Percentiles rank a stretch among this genome's conserved stretches.
These are phyloP conservation scores for Pammene fasciana DNA, from an alignment of 2,888 invertebrate species.

Conservation along the genomic window DNA sequence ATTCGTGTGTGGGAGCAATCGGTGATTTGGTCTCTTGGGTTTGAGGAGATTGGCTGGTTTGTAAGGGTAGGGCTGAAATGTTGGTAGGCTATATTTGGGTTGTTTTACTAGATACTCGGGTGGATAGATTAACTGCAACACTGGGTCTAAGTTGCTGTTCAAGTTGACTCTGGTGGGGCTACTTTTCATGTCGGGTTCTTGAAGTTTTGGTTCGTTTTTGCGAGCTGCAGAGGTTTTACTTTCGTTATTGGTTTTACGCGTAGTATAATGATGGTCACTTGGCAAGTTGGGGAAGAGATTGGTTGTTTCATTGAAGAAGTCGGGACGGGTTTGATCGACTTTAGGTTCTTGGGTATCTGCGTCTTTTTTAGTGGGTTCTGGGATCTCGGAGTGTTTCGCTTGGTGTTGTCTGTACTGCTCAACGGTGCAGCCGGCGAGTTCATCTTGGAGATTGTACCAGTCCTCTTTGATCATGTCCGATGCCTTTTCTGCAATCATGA, in stretches of 20 bases:
- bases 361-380: conserved; percentile 46
- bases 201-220: conserved; percentile 33
- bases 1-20: conserved; percentile 41
- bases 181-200: conserved; percentile 12
- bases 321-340: conserved; percentile 45
- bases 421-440: conserved; percentile 47
- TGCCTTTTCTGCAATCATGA: conserved; percentile 93
- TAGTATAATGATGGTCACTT: conserved; percentile 41
- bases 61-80: conserved; percentile 36
- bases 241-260: conserved; percentile 15
- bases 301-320: conserved; percentile 67
- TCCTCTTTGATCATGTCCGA: conserved; percentile 92
- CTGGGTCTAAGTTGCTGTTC: conserved; percentile 9
- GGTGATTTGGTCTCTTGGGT: conserved; percentile 38
- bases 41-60: conserved; percentile 31
- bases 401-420: conserved; percentile 46
- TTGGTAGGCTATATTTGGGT: conserved; percentile 15
- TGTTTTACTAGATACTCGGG: conserved; percentile 29
- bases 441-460: conserved; percentile 72
- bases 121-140: conserved; percentile 34
- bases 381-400: conserved; percentile 48
- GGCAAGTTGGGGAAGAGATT: conserved; percentile 61
- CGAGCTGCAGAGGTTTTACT: conserved; percentile 15
- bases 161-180: conserved; percentile 18
- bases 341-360: conserved; percentile 48